These are phyloP conservation scores for Plectrocnemia conspersa DNA, from an alignment of 1,140 invertebrate species.

Conservation along the genomic window DNA sequence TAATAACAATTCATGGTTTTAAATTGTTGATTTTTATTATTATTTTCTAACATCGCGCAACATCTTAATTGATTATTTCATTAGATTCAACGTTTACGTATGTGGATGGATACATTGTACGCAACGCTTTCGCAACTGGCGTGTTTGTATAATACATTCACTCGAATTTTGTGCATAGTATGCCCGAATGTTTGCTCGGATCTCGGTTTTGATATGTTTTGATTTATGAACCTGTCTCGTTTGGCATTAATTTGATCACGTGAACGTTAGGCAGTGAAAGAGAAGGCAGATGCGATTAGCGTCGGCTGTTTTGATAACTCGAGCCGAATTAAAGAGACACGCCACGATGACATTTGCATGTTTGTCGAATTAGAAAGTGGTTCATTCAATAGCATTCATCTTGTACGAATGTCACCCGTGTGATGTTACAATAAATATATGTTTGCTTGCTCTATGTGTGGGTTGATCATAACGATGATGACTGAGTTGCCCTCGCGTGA, in stretches of 20 bases:
- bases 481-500: no score
- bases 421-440: background rate
- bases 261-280: conserved; percentile 2
- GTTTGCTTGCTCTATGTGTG: no score
- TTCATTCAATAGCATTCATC: no score
- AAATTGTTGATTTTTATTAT: background rate
- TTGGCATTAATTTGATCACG: conserved; percentile 16
- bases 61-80: background rate
- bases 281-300: no score
- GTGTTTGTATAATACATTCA: background rate
- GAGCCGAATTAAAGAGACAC: no score
- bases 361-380: no score
- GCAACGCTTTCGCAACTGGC: background rate
- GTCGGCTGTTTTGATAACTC: no score
- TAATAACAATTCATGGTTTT: background rate
- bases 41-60: background rate
- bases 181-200: background rate
- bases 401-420: background rate
- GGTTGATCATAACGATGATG: no score
- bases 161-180: no score
- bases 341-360: no score
- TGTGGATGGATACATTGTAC: background rate
- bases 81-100: background rate
- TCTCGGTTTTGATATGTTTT: conserved; percentile 22
- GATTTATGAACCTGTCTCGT: conserved; percentile 18